phyloP scores from a whole-genome alignment of 2,888 invertebrate genomes.

The Microctonus aethiopoides region DNA sequence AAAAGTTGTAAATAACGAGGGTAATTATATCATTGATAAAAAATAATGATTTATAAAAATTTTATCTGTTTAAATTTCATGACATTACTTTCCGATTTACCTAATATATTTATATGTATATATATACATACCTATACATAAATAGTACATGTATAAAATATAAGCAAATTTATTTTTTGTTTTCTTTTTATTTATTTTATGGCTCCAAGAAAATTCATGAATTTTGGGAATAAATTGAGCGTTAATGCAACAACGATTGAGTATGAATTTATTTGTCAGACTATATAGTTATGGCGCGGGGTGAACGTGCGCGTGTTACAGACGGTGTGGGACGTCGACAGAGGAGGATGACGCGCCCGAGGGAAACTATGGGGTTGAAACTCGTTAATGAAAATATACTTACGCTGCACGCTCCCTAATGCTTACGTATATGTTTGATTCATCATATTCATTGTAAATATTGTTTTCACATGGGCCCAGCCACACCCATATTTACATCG shows the following conservation, averaged over 20 bases:
- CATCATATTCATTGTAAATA: slow-evolving; percentile 37
- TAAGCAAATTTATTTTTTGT: too few species aligned
- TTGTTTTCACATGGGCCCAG: slow-evolving; percentile 25
- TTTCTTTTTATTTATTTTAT: neutral
- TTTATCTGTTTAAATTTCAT: too few species aligned
- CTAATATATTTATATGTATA: too few species aligned
- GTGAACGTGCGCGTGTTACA: slow-evolving; percentile 34
- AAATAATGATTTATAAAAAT: too few species aligned
- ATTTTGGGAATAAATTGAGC: neutral
- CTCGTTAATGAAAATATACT: slow-evolving; percentile 52
- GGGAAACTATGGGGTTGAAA: slow-evolving; percentile 44
- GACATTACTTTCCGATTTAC: too few species aligned
- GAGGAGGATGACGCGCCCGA: slow-evolving; percentile 37
- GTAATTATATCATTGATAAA: too few species aligned
- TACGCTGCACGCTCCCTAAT: slow-evolving; percentile 31
- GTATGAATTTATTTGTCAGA: slow-evolving; percentile 18
- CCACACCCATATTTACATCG: slow-evolving; percentile 19
- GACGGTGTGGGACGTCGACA: slow-evolving; percentile 36
- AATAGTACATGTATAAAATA: too few species aligned
- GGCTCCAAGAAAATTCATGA: neutral
- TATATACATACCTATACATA: too few species aligned
- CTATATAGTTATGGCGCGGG: neutral
- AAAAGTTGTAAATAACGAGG: too few species aligned
- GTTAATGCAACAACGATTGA: neutral
- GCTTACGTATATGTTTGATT: slow-evolving; percentile 31